Percentiles rank a stretch among this genome's conserved stretches.
Conservation (phyloP, 2,888 invertebrate genomes). For the Rhopalosiphum nymphaeae region DNA sequence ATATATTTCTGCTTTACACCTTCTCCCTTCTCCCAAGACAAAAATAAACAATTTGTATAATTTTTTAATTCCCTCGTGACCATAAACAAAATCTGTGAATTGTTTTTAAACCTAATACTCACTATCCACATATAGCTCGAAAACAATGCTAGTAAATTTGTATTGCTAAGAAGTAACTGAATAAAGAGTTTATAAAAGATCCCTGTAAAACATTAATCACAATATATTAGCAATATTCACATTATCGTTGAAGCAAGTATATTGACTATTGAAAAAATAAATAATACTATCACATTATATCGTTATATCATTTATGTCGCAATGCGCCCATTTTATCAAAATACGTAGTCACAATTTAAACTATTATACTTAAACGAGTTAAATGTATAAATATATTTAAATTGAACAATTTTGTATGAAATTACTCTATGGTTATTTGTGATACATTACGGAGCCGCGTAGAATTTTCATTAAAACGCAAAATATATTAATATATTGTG, state of each 20-base stretch:
- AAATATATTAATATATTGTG: constrained; percentile 2
- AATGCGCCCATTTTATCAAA: background rate
- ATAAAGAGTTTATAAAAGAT: background rate
- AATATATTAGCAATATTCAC: background rate
- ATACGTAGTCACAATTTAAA: background rate
- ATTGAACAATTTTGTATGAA: background rate
- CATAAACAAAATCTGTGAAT: background rate
- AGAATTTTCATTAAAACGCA: constrained; percentile 1
- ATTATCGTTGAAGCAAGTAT: background rate
- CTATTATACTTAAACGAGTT: background rate
- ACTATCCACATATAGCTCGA: background rate
- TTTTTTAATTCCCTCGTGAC: background rate
- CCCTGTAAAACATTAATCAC: no score
- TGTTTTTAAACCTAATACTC: background rate
- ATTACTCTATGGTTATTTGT: background rate
- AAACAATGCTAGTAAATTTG: background rate
- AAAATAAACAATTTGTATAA: background rate
- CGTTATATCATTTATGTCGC: background rate
- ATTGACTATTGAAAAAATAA: background rate
- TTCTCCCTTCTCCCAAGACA: background rate
- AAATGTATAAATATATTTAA: background rate
- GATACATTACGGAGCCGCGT: background rate
- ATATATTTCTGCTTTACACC: background rate
- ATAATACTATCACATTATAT: background rate
- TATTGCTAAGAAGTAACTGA: background rate